Evolutionary conservation across 1,140 invertebrate species (phyloP).

Genomic region (Teleogryllus occipitalis): DNA sequence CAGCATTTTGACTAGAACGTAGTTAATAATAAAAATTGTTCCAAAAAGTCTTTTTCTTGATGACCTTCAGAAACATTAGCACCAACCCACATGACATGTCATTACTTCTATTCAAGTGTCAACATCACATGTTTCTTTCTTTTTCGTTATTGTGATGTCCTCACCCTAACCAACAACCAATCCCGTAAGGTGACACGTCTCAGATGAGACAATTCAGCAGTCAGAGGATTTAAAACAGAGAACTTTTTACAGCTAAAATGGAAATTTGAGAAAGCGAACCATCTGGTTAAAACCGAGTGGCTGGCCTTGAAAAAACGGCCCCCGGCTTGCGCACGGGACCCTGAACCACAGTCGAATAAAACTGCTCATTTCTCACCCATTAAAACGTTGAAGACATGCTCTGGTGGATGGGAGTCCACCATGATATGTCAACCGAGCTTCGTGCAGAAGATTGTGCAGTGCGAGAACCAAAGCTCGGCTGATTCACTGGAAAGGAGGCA

Average conservation of each 20-base stretch:
- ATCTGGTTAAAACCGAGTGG: neutral
- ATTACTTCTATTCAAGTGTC: too few relatives aligned
- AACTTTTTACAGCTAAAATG: neutral
- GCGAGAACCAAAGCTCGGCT: neutral
- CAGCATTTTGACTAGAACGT: too few relatives aligned
- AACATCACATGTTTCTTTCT: too few relatives aligned
- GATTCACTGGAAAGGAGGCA: neutral
- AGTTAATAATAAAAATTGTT: too few relatives aligned
- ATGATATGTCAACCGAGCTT: neutral
- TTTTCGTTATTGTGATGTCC: too few relatives aligned
- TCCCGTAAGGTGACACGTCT: neutral
- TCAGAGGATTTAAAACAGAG: neutral
- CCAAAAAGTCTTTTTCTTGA: too few relatives aligned
- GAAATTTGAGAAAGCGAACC: neutral
- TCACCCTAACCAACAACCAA: neutral
- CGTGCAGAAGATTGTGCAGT: neutral
- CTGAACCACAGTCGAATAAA: neutral
- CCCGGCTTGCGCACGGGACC: neutral
- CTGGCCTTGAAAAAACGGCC: neutral
- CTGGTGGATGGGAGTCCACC: neutral
- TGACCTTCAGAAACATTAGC: too few relatives aligned
- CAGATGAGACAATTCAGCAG: neutral
- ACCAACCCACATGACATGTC: too few relatives aligned
- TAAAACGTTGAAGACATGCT: neutral
- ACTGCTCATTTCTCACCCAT: neutral